Percentiles rank a stretch among this genome's conserved stretches.
These are phyloP conservation scores for Boulengeromyrus knoepffleri DNA, from an alignment of 2,113 vertebrate genomes.

Conservation along the genomic window DNA sequence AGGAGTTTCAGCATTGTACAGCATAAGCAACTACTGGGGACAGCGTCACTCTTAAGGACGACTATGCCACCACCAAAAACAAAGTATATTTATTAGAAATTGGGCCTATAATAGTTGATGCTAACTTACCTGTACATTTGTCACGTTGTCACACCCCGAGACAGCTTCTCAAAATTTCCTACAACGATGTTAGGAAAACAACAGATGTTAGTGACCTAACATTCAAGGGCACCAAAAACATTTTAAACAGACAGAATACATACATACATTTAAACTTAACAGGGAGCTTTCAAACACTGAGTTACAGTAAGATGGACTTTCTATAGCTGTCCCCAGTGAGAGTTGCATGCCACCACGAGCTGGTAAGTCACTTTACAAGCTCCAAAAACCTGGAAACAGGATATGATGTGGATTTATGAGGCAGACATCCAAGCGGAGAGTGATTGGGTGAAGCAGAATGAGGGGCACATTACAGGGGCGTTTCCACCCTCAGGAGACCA, in stretches of 20 bases:
- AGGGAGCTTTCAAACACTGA: not conserved
- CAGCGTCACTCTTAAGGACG: too few species aligned
- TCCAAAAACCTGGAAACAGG: not conserved
- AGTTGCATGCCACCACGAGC: not conserved
- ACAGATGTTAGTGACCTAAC: not conserved
- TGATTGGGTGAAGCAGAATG: not conserved
- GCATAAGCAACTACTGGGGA: not conserved
- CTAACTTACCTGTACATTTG: not conserved
- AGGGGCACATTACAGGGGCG: not conserved
- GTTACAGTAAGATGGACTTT: not conserved
- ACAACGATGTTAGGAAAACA: not conserved
- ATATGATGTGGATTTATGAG: not conserved
- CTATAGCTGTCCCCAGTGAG: not conserved
- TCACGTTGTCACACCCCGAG: not conserved
- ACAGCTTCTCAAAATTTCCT: not conserved
- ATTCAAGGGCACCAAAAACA: not conserved
- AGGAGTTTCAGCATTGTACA: not conserved
- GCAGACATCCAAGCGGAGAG: not conserved
- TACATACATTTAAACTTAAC: not conserved
- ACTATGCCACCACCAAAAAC: not conserved
- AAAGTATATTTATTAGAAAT: not conserved
- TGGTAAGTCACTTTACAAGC: not conserved
- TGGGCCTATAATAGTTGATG: not conserved
- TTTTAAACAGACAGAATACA: not conserved
- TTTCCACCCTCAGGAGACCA: not conserved